These are phyloP conservation scores for Lepisosteus oculatus DNA, from an alignment of 2,113 vertebrate genomes.

Conservation along the genomic window DNA sequence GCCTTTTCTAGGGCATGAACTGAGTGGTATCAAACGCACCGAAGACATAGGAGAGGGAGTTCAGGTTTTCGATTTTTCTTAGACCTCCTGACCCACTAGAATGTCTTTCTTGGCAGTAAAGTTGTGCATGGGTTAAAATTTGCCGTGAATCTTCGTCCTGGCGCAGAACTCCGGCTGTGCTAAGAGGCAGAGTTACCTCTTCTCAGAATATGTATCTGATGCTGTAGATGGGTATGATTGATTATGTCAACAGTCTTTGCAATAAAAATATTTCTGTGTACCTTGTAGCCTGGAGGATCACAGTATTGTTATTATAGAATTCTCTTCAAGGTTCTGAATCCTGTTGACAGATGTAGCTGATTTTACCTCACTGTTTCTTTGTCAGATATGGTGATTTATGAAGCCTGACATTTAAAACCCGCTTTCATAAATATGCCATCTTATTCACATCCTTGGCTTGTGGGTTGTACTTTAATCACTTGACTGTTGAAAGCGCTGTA, in stretches of 20 bases:
- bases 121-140: background rate
- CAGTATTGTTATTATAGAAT: constrained; percentile 5
- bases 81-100: background rate
- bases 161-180: background rate
- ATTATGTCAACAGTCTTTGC: background rate
- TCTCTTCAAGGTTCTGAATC: background rate
- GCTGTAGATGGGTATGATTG: background rate
- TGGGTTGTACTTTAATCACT: no score
- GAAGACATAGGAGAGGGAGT: no score
- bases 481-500: no score
- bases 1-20: no score
- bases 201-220: background rate
- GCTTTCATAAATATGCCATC: no score
- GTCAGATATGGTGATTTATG: constrained; percentile 3
- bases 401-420: background rate
- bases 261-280: background rate
- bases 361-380: background rate
- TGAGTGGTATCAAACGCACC: no score
- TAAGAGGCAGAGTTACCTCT: background rate
- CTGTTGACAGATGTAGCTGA: background rate
- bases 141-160: background rate
- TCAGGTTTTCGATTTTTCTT: background rate
- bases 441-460: no score
- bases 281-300: background rate
- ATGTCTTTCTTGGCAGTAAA: background rate